Evolutionary conservation across 2,888 invertebrate genomes (phyloP).

Genomic region (Julus scanicus): DNA sequence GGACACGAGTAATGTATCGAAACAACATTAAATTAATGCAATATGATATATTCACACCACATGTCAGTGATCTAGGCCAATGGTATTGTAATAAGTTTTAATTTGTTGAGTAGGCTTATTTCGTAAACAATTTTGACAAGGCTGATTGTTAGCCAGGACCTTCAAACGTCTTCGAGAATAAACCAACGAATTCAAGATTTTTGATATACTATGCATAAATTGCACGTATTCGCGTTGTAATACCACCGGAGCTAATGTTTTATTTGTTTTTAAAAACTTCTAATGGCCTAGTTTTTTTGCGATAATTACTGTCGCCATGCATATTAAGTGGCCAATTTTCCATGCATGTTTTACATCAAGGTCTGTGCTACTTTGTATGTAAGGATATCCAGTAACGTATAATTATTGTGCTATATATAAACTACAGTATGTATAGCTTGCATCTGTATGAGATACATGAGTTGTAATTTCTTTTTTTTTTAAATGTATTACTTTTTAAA

Average conservation of each 20-base stretch:
- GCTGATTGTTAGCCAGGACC: conserved; percentile 24
- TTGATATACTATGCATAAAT: background rate
- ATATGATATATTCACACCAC: background rate
- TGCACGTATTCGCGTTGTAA: conserved; percentile 14
- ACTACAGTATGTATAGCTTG: background rate
- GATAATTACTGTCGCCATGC: background rate
- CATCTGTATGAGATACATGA: background rate
- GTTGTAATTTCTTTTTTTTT: background rate
- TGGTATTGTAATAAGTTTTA: background rate
- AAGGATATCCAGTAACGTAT: conserved; percentile 9
- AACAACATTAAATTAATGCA: background rate
- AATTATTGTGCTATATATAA: background rate
- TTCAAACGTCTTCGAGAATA: conserved; percentile 26
- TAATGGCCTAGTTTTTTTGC: conserved; percentile 30
- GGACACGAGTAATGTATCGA: background rate
- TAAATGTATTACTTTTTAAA: background rate
- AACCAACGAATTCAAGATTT: background rate
- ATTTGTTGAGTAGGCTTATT: conserved; percentile 13
- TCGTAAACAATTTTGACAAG: conserved; percentile 26
- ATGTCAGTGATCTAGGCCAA: conserved; percentile 24
- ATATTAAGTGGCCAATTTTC: conserved; percentile 10
- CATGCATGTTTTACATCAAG: conserved; percentile 23
- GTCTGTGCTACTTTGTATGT: conserved; percentile 20
- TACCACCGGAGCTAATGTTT: conserved; percentile 6
- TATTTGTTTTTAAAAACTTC: conserved; percentile 10